Conservation (phyloP, 2,797 vertebrate species). For the Tokudaia tokunoshimensis region DNA sequence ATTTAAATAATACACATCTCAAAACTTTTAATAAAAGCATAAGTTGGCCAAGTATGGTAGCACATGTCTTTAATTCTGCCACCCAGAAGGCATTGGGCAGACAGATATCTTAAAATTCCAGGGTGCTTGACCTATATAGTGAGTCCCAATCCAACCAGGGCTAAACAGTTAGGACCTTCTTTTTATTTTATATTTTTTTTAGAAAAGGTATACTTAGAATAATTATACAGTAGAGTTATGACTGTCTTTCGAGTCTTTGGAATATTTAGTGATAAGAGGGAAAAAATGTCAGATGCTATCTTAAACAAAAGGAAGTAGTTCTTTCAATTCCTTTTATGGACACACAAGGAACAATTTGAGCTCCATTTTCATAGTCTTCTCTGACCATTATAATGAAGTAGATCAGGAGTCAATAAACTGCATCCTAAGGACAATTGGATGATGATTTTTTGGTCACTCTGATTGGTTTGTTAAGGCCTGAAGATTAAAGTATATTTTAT, state of each 20-base stretch:
- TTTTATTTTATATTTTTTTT: too few species aligned
- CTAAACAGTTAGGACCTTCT: background rate
- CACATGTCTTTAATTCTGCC: background rate
- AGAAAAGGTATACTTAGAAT: background rate
- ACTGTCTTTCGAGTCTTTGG: background rate
- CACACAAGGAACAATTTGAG: background rate
- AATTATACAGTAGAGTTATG: background rate
- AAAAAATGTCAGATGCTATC: background rate
- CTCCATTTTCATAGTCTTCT: background rate
- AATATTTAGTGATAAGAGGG: background rate
- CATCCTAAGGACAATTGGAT: background rate
- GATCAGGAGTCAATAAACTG: background rate
- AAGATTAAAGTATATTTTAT: background rate
- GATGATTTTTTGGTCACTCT: background rate
- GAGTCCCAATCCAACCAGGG: background rate
- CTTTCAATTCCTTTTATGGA: background rate
- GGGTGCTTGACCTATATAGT: background rate
- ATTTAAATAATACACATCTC: background rate
- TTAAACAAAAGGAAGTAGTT: background rate
- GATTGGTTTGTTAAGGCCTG: background rate
- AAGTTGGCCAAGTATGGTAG: background rate
- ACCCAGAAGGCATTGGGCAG: background rate
- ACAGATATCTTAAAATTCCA: background rate
- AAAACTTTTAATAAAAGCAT: conserved; percentile 20
- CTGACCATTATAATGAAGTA: background rate